phyloP scores from a whole-genome alignment of 2,113 vertebrate species.

The Clupea harengus region DNA sequence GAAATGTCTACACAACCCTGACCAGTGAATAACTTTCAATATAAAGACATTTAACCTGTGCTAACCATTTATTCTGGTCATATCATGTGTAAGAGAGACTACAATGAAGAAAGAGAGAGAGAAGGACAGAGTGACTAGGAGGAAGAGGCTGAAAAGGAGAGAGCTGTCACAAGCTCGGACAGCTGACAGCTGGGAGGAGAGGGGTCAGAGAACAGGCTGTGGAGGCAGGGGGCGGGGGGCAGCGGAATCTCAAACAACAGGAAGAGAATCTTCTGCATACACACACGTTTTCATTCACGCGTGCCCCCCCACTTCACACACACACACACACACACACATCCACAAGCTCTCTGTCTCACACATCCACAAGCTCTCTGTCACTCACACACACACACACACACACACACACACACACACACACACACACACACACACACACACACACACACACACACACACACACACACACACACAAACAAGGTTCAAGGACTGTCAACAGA shows the following conservation, averaged over 20 bases:
- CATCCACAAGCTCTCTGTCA: background rate
- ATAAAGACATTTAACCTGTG: background rate
- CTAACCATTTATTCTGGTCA: background rate
- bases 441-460: background rate
- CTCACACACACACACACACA: conserved; percentile 13
- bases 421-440: background rate
- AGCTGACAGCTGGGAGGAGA: conserved; percentile 69
- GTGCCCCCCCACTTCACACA: background rate
- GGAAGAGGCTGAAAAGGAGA: conserved; percentile 32
- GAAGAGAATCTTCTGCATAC: conserved; percentile 58
- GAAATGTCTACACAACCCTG: background rate
- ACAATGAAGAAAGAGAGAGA: background rate
- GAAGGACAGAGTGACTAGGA: background rate
- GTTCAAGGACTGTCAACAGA: background rate
- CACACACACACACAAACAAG: background rate
- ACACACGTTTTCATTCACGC: conserved; percentile 26
- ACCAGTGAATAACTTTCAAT: background rate
- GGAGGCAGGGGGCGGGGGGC: conserved; percentile 71
- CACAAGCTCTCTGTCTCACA: background rate
- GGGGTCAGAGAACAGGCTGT: conserved; percentile 44
- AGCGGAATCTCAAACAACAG: conserved; percentile 75
- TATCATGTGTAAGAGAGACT: background rate
- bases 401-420: conserved; percentile 29
- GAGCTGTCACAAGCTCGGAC: conserved; percentile 60
- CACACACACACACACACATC: conserved; percentile 21